Conservation (phyloP, 1,140 invertebrate genomes). For the Heliconius hewitsoni region DNA sequence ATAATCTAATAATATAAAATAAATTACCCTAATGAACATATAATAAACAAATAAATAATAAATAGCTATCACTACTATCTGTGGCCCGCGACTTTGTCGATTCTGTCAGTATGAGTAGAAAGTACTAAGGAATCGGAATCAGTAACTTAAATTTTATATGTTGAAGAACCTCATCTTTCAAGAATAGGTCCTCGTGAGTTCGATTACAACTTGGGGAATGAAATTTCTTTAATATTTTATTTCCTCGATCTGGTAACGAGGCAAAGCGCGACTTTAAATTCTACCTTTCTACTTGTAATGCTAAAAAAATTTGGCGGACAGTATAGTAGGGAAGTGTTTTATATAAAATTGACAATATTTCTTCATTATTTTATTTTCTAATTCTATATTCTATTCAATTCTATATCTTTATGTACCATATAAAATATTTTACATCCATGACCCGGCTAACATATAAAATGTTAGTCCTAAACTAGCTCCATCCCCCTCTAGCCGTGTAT, state of each 20-base stretch:
- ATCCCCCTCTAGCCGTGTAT: conserved; percentile 53
- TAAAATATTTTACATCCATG: conserved; percentile 81
- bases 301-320: not conserved
- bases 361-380: conserved; percentile 69
- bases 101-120: too few species aligned
- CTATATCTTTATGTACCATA: conserved; percentile 48
- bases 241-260: not conserved
- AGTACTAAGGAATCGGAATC: too few species aligned
- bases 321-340: too few species aligned
- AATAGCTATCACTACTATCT: too few species aligned
- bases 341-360: too few species aligned
- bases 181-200: not conserved
- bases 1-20: too few species aligned
- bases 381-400: conserved; percentile 54
- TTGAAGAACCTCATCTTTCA: too few species aligned
- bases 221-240: not conserved
- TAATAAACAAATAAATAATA: too few species aligned
- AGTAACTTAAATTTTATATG: too few species aligned
- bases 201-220: not conserved
- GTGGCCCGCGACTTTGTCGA: too few species aligned
- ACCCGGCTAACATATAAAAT: conserved; percentile 81
- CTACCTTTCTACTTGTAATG: too few species aligned
- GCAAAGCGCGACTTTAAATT: not conserved
- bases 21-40: too few species aligned
- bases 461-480: conserved; percentile 72